Conservation (phyloP, 2,888 invertebrate genomes). For the Spicauda simplicius region DNA sequence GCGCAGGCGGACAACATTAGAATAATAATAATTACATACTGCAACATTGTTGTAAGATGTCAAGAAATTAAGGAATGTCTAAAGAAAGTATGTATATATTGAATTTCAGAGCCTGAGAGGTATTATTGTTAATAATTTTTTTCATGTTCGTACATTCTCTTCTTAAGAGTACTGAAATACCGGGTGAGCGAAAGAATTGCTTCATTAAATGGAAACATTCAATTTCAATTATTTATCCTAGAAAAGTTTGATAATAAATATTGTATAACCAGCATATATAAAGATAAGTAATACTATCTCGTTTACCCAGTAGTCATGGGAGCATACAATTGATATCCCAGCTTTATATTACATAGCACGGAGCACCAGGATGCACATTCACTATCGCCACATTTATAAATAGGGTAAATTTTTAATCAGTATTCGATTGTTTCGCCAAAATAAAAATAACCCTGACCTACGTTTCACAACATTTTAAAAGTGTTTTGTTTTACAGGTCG, state of each 20-base stretch:
- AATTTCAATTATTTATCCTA: background rate
- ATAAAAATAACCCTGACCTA: background rate
- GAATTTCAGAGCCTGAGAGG: conserved; percentile 10
- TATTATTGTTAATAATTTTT: background rate
- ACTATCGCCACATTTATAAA: background rate
- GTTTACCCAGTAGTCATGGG: conserved; percentile 1
- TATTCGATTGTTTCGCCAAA: background rate
- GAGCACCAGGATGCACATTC: conserved; percentile 1
- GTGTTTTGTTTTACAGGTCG: too few species aligned
- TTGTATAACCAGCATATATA: background rate
- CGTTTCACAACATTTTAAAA: too few species aligned
- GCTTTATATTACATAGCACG: background rate
- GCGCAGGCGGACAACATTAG: conserved; percentile 29
- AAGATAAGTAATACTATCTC: conserved; percentile 5
- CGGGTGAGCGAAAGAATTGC: background rate
- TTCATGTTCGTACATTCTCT: background rate
- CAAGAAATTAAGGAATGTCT: conserved; percentile 34
- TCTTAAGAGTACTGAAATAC: background rate
- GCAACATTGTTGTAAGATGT: conserved; percentile 23
- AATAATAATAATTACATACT: conserved; percentile 22
- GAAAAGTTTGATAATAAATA: background rate
- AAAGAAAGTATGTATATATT: conserved; percentile 11
- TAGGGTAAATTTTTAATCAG: background rate
- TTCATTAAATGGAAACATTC: background rate
- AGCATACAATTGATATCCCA: conserved; percentile 1